phyloP scores from a whole-genome alignment of 2,113 vertebrate species.

The Calidris pugnax region DNA sequence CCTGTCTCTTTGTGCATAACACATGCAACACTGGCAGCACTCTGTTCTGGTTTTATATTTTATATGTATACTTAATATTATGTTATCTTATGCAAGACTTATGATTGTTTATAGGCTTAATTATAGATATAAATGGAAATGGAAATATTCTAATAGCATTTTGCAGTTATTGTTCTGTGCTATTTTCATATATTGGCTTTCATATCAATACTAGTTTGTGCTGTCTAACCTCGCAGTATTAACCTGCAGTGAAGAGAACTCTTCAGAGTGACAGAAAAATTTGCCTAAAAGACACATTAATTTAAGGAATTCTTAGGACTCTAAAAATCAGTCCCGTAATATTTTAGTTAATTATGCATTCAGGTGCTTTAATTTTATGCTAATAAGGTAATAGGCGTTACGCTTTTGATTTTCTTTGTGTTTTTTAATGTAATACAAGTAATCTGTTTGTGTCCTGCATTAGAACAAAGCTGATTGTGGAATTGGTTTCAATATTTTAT shows the following conservation, averaged over 20 bases:
- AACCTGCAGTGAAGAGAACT: conserved; percentile 48
- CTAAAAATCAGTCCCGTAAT: conserved; percentile 42
- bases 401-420: conserved; percentile 54
- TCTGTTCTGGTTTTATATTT: conserved; percentile 17
- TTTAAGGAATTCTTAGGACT: conserved; percentile 59
- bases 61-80: background rate
- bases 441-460: conserved; percentile 15
- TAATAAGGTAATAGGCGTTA: conserved; percentile 51
- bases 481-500: conserved; percentile 30
- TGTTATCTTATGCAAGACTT: background rate
- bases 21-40: background rate
- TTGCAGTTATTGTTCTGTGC: conserved; percentile 49
- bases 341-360: conserved; percentile 61
- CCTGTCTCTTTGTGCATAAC: background rate
- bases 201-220: conserved; percentile 41
- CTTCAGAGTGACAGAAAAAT: conserved; percentile 2
- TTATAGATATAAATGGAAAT: conserved; percentile 22
- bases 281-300: conserved; percentile 57
- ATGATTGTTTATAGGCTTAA: conserved; percentile 48
- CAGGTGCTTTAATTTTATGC: conserved; percentile 69
- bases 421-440: conserved; percentile 63
- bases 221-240: conserved; percentile 41
- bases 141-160: conserved; percentile 32
- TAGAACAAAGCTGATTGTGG: conserved; percentile 2
- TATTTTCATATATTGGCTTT: conserved; percentile 10